Evolutionary conservation across 2,797 vertebrate genomes (phyloP).

Genomic region (Limosa lapponica): DNA sequence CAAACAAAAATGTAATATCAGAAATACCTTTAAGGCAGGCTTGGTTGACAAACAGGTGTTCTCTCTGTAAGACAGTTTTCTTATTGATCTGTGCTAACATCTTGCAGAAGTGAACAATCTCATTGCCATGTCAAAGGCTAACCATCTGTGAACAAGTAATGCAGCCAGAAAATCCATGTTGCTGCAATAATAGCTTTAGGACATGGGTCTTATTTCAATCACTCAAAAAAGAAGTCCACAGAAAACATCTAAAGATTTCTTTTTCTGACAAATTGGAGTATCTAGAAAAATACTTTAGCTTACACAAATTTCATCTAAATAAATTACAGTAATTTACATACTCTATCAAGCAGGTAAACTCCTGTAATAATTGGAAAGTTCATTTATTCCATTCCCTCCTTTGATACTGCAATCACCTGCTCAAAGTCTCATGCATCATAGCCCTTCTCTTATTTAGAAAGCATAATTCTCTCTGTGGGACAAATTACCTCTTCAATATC

Average conservation of each 20-base stretch:
- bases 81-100: slow-evolving; percentile 68
- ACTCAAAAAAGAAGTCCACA: background rate
- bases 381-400: background rate
- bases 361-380: background rate
- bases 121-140: slow-evolving; percentile 71
- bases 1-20: slow-evolving; percentile 40
- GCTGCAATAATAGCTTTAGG: slow-evolving; percentile 43
- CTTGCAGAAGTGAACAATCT: slow-evolving; percentile 58
- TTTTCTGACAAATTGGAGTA: background rate
- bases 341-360: background rate
- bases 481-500: background rate
- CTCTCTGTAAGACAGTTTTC: slow-evolving; percentile 61
- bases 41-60: slow-evolving; percentile 64
- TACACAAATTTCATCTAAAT: background rate
- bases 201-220: slow-evolving; percentile 47
- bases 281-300: background rate
- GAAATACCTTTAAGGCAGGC: slow-evolving; percentile 49
- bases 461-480: background rate
- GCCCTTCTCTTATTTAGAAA: background rate
- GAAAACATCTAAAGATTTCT: background rate
- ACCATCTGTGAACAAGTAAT: slow-evolving; percentile 68
- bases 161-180: slow-evolving; percentile 58
- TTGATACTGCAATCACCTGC: background rate
- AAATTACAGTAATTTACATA: background rate
- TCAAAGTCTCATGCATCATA: background rate